These are phyloP conservation scores for Phenganax subtilis DNA, from an alignment of 92 coral and sea anemone species.

Conservation along the genomic window DNA sequence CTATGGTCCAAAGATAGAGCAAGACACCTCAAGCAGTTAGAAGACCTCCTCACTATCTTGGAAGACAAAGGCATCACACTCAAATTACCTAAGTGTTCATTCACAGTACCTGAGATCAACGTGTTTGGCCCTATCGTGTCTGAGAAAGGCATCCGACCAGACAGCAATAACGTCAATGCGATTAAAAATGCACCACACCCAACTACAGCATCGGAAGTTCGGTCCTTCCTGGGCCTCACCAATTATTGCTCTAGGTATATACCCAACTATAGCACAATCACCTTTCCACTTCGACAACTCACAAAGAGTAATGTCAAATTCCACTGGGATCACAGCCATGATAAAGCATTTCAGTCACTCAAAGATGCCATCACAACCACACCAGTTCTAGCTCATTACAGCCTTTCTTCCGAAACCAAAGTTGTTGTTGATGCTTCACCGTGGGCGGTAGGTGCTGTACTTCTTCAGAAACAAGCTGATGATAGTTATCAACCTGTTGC, in stretches of 20 bases:
- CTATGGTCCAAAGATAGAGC: constrained; percentile 42
- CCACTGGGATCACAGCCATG: constrained; percentile 44
- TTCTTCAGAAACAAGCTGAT: constrained; percentile 45
- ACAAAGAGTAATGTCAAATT: constrained; percentile 43
- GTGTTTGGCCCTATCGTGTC: constrained; percentile 56
- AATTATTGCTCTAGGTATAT: constrained; percentile 37
- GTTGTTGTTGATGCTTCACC: constrained; percentile 51
- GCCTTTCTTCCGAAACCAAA: constrained; percentile 9
- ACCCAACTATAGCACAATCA: constrained; percentile 49
- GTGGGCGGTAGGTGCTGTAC: constrained; percentile 50
- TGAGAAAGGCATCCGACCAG: constrained; percentile 49
- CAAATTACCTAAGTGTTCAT: constrained; percentile 48
- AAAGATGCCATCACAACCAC: constrained; percentile 27
- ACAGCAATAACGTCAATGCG: constrained; percentile 44
- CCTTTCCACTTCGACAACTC: constrained; percentile 43
- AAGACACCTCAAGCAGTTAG: constrained; percentile 39
- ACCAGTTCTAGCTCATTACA: constrained; percentile 25
- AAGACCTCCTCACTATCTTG: constrained; percentile 36
- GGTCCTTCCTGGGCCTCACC: constrained; percentile 51
- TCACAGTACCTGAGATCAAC: constrained; percentile 37
- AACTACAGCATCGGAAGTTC: constrained; percentile 48
- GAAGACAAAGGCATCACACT: constrained; percentile 49
- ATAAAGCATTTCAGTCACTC: constrained; percentile 36
- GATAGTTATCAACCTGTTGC: constrained; percentile 44
- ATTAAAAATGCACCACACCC: constrained; percentile 46